Conservation (phyloP, 2,888 invertebrate species). For the Pristionchus japonicus region DNA sequence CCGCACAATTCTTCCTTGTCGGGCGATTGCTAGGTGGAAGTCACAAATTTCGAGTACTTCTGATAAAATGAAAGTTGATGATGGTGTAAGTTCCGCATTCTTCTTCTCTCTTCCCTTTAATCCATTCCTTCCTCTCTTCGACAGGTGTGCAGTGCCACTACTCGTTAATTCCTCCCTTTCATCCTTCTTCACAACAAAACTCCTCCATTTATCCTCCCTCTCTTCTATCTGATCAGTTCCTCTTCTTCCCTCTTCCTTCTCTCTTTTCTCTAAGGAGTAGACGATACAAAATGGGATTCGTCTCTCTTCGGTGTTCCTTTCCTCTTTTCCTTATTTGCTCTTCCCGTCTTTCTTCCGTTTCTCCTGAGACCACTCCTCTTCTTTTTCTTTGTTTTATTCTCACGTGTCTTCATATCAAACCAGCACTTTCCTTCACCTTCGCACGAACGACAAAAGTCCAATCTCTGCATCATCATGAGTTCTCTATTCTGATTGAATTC, state of each 20-base stretch:
- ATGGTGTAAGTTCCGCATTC: background rate
- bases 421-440: background rate
- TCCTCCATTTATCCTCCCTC: background rate
- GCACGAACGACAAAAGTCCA: background rate
- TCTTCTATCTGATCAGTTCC: background rate
- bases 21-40: background rate
- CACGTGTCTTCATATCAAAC: background rate
- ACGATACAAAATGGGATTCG: slow-evolving; percentile 16
- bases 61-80: no score
- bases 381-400: background rate
- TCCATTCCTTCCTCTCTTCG: background rate
- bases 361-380: background rate
- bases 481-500: background rate
- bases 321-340: background rate
- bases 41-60: no score
- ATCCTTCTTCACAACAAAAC: background rate
- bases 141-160: slow-evolving; percentile 10
- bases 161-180: background rate
- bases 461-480: background rate
- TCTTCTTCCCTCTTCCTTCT: background rate
- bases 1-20: no score
- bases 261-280: background rate
- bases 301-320: slow-evolving; percentile 11
- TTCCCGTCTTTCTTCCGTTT: background rate
- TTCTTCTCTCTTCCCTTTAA: background rate